Evolutionary conservation across 2,113 vertebrate species (phyloP).

Genomic region (Crypturellus undulatus): DNA sequence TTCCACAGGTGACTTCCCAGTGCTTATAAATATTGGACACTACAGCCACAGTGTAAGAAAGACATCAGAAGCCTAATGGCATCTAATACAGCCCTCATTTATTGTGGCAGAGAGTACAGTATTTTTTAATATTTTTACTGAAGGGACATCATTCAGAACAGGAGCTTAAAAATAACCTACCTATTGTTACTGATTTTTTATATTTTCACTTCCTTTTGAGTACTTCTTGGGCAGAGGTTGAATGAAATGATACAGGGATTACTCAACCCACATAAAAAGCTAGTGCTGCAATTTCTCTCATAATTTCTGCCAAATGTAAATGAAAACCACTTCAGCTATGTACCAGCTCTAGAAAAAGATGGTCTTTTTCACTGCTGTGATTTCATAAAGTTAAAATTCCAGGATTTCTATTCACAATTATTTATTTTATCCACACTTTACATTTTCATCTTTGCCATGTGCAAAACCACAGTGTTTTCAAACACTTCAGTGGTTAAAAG

Average conservation of each 20-base stretch:
- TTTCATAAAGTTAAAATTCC: not conserved
- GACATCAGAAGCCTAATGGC: not conserved
- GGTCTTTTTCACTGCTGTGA: not conserved
- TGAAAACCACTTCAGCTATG: not conserved
- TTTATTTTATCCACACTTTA: not conserved
- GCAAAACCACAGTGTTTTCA: not conserved
- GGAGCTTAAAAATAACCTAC: constrained; percentile 19
- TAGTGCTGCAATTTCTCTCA: not conserved
- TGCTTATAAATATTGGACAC: not conserved
- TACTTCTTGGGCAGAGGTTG: not conserved
- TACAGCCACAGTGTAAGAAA: not conserved
- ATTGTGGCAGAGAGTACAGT: not conserved
- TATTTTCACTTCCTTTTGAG: not conserved
- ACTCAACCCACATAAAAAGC: not conserved
- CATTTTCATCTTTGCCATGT: not conserved
- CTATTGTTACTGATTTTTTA: not conserved
- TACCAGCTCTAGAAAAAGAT: not conserved
- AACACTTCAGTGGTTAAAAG: not conserved
- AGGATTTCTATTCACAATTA: not conserved
- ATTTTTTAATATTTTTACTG: constrained; percentile 25
- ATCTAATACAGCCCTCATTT: not conserved
- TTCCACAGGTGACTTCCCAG: constrained; percentile 39
- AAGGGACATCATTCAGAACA: not conserved
- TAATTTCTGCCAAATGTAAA: not conserved
- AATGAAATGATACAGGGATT: not conserved